Conservation (phyloP, 64 coral and sea anemone genomes). For the Cladopsammia gracilis region DNA sequence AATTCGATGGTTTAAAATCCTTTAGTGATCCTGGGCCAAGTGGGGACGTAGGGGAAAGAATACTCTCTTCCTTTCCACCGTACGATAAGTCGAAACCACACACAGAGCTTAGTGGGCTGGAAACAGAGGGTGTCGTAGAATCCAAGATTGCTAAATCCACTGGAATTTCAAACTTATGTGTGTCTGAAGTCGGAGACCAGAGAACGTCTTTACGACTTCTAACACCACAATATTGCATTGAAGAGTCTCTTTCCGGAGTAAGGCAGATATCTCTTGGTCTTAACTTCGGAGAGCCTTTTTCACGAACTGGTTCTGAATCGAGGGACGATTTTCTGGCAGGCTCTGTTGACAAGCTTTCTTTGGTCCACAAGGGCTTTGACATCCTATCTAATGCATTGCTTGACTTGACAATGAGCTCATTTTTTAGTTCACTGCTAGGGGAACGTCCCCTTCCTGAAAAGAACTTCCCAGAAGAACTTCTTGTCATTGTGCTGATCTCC, state of each 20-base stretch:
- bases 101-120: background rate
- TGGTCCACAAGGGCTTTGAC: background rate
- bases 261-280: background rate
- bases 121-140: background rate
- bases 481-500: background rate
- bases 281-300: constrained; percentile 1
- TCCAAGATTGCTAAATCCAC: constrained; percentile 39
- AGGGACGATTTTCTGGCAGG: constrained; percentile 4
- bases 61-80: background rate
- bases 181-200: background rate
- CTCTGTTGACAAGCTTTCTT: background rate
- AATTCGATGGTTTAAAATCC: constrained; percentile 56
- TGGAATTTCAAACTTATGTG: constrained; percentile 37
- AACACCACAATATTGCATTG: background rate
- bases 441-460: background rate
- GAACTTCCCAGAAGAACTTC: background rate
- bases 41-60: background rate
- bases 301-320: constrained; percentile 46
- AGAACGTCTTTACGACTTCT: background rate
- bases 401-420: constrained; percentile 9
- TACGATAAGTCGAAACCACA: background rate
- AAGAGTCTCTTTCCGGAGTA: constrained; percentile 5
- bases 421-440: background rate
- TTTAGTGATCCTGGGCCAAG: constrained; percentile 29
- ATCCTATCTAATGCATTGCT: background rate